These are phyloP conservation scores for Copsychus sechellarum DNA, from an alignment of 2,113 vertebrate genomes.

Conservation along the genomic window DNA sequence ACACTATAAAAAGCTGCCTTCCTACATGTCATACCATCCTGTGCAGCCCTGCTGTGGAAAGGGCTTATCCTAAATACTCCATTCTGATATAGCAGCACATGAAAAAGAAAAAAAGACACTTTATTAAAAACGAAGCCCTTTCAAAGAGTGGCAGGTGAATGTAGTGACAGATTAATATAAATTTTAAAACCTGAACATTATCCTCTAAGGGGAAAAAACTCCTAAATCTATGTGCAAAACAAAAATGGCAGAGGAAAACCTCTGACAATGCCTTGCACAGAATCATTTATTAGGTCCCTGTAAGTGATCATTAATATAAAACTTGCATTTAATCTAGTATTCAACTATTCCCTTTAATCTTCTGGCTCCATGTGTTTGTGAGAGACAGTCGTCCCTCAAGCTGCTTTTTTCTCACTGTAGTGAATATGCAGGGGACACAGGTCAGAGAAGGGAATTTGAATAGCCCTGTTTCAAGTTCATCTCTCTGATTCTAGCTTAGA, in stretches of 20 bases:
- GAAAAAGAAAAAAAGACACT: not conserved
- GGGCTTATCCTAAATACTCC: slow-evolving; percentile 8
- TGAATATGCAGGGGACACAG: not conserved
- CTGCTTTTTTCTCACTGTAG: not conserved
- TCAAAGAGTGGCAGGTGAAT: slow-evolving; percentile 6
- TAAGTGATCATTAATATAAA: slow-evolving; percentile 44
- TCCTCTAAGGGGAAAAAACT: not conserved
- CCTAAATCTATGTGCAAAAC: slow-evolving; percentile 8
- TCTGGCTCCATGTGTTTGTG: not conserved
- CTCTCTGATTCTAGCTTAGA: not conserved
- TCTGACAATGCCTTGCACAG: not conserved
- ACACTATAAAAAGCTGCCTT: not conserved
- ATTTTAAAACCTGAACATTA: slow-evolving; percentile 28
- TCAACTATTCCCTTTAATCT: slow-evolving; percentile 29
- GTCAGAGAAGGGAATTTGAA: not conserved
- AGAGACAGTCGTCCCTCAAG: not conserved
- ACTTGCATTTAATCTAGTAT: slow-evolving; percentile 40
- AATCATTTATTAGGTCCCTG: slow-evolving; percentile 47
- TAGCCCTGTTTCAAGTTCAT: not conserved
- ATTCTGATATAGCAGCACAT: not conserved
- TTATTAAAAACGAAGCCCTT: not conserved
- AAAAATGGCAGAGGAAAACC: slow-evolving; percentile 37
- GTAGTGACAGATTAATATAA: slow-evolving; percentile 10
- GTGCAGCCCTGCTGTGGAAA: not conserved
- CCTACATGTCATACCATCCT: not conserved